A percentile compares a stretch with the other conserved stretches of the same genome.
Conservation (phyloP, 2,888 invertebrate species). For the Hipparchia sbordonii region DNA sequence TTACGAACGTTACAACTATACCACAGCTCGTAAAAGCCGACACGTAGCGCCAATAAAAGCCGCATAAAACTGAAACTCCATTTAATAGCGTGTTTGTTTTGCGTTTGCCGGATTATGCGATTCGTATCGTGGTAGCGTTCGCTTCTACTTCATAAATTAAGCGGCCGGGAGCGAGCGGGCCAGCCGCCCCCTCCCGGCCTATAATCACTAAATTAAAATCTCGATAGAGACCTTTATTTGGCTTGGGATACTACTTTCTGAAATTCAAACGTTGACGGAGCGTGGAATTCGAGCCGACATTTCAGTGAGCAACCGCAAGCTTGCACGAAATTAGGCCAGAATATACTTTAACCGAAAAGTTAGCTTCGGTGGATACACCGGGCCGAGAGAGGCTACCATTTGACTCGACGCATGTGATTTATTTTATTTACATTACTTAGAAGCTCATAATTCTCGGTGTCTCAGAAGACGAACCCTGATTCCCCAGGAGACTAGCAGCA, state of each 20-base stretch:
- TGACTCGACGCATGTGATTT: constrained; percentile 7
- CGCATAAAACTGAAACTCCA: constrained; percentile 50
- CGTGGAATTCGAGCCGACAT: constrained; percentile 43
- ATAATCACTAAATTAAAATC: constrained; percentile 62
- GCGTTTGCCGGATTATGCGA: constrained; percentile 50
- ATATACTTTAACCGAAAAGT: constrained; percentile 41
- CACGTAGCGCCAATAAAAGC: constrained; percentile 52
- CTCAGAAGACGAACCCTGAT: constrained; percentile 12
- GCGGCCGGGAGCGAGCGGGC: constrained; percentile 58
- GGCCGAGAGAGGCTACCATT: constrained; percentile 21
- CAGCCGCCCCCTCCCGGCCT: constrained; percentile 63
- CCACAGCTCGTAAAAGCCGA: constrained; percentile 64
- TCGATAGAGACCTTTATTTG: constrained; percentile 62
- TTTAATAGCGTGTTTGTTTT: constrained; percentile 30
- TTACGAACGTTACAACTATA: constrained; percentile 74
- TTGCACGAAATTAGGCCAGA: constrained; percentile 57
- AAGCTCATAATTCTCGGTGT: constrained; percentile 18
- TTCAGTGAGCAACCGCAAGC: constrained; percentile 56
- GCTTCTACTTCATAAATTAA: constrained; percentile 64
- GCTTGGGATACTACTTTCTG: constrained; percentile 54
- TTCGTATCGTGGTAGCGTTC: constrained; percentile 50
- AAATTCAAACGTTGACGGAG: constrained; percentile 47
- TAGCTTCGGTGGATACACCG: constrained; percentile 14
- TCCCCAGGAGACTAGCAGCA: not conserved
- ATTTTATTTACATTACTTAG: constrained; percentile 5